phyloP scores from a whole-genome alignment of 2,113 vertebrate genomes.

The Chaetura pelagica region DNA sequence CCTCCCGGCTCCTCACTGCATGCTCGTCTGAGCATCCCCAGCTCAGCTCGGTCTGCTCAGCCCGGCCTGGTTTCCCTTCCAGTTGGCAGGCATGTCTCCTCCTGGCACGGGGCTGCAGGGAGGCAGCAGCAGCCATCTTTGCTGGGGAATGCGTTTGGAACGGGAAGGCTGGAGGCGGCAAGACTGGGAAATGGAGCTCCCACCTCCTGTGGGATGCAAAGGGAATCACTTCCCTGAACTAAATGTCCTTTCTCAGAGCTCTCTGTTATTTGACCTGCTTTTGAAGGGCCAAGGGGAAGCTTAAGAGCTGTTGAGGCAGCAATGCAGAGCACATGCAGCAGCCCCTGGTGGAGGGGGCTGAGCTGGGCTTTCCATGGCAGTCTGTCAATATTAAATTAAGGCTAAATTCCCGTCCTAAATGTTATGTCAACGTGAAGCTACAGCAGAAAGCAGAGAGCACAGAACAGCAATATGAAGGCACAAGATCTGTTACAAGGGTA shows the following conservation, averaged over 20 bases:
- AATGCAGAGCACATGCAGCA: neutral
- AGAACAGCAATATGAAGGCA: conserved; percentile 27
- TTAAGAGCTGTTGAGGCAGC: neutral
- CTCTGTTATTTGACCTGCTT: neutral
- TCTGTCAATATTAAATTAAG: conserved; percentile 43
- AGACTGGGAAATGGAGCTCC: neutral
- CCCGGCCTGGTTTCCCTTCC: neutral
- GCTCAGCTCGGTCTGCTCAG: neutral
- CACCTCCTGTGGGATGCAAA: neutral
- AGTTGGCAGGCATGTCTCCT: neutral
- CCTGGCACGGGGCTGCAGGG: neutral
- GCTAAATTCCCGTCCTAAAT: conserved; percentile 39
- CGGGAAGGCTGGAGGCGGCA: neutral
- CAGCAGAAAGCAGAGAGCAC: conserved; percentile 14
- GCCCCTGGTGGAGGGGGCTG: neutral
- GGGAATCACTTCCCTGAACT: neutral
- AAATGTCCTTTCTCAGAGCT: neutral
- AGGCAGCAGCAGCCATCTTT: neutral
- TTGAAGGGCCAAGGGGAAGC: neutral
- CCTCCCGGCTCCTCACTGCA: neutral
- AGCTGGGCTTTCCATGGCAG: neutral
- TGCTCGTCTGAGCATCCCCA: neutral
- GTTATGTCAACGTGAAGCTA: conserved; percentile 26
- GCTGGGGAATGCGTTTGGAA: neutral
- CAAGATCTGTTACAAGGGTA: conserved; percentile 25